Conservation (phyloP, 2,113 vertebrate species). For the Chaetura pelagica region DNA sequence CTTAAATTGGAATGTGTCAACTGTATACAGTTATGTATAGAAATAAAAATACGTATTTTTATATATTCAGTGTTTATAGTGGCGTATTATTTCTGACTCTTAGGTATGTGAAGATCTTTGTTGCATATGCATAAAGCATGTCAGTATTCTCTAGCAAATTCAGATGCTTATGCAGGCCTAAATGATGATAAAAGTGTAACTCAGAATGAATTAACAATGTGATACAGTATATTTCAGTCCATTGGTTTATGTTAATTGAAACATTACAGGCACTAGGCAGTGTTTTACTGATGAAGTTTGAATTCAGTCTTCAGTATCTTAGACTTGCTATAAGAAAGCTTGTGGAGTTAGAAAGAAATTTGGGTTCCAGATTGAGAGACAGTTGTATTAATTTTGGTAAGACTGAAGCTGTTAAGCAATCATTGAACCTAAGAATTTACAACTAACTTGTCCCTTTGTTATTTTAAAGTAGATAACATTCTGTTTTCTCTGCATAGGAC, state of each 20-base stretch:
- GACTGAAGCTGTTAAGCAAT: neutral
- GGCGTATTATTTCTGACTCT: neutral
- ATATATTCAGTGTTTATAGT: neutral
- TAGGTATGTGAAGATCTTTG: neutral
- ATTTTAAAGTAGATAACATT: neutral
- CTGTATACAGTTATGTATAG: neutral
- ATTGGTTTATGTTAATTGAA: neutral
- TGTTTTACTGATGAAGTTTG: neutral
- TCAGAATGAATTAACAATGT: neutral
- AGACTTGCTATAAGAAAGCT: neutral
- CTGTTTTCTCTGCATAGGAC: neutral
- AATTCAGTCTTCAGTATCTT: neutral
- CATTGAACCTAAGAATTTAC: neutral
- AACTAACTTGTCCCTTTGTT: neutral
- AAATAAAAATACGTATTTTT: neutral
- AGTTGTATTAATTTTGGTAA: neutral
- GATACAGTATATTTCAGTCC: neutral
- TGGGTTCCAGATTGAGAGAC: neutral
- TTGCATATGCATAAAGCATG: neutral
- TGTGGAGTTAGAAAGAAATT: neutral
- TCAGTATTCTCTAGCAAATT: neutral
- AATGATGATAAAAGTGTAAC: neutral
- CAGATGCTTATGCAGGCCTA: neutral
- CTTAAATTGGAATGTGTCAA: neutral
- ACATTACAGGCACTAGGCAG: neutral